These are phyloP conservation scores for Galeruca laticollis DNA, from an alignment of 2,888 invertebrate genomes.

Conservation along the genomic window DNA sequence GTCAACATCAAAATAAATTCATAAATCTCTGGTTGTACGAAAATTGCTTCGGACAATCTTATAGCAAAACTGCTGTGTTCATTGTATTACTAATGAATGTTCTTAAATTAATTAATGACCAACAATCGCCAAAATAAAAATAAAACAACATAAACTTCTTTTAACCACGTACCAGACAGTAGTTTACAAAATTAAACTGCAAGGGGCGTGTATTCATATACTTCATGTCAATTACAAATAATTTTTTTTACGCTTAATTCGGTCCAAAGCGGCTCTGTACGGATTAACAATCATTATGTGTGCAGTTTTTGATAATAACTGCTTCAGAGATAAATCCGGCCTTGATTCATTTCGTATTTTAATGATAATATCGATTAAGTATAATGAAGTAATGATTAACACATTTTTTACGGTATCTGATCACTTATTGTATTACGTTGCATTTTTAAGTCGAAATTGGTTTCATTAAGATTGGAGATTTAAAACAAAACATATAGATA, in stretches of 20 bases:
- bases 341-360: constrained; percentile 17
- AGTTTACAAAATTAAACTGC: neutral
- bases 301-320: constrained; percentile 24
- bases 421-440: neutral
- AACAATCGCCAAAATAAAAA: neutral
- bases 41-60: no score
- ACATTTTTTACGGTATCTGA: constrained; percentile 21
- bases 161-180: neutral
- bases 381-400: constrained; percentile 16
- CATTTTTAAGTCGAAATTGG: neutral
- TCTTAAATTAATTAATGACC: no score
- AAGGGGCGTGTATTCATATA: neutral
- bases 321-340: constrained; percentile 26
- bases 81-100: no score
- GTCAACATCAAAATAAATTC: no score
- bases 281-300: constrained; percentile 25
- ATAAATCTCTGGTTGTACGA: no score
- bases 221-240: neutral
- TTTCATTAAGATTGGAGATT: neutral
- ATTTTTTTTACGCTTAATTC: neutral
- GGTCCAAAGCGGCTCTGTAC: neutral
- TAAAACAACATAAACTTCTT: neutral
- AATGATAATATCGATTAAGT: constrained; percentile 28
- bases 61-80: no score
- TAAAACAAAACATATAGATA: neutral